Conservation (phyloP, 2,888 invertebrate species). For the Lithophane socia region DNA sequence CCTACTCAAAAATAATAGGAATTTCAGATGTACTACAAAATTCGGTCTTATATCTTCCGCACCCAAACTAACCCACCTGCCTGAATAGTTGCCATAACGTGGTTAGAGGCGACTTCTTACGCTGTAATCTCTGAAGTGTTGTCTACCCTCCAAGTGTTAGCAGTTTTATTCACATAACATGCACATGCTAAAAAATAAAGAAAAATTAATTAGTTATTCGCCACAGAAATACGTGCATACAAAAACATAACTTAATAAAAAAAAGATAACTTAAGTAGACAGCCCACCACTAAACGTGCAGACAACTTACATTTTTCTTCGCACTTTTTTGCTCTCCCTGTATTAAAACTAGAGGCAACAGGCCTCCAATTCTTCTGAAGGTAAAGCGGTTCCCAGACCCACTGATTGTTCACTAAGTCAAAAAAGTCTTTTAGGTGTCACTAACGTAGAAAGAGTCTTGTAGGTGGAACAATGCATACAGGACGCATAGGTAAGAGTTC, state of each 20-base stretch:
- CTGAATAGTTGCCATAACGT: background rate
- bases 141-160: background rate
- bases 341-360: background rate
- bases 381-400: background rate
- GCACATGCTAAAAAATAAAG: background rate
- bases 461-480: background rate
- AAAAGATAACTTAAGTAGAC: background rate
- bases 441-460: background rate
- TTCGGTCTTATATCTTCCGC: background rate
- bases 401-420: background rate
- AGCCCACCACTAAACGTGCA: background rate
- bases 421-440: background rate
- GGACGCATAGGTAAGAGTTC: background rate
- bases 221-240: background rate
- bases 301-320: background rate
- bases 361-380: background rate
- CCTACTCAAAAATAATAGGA: background rate
- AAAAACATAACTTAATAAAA: background rate
- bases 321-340: background rate
- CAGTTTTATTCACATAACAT: background rate
- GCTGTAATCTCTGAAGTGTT: background rate
- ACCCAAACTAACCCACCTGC: no score
- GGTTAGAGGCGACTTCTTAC: background rate
- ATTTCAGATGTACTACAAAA: background rate
- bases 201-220: background rate